Percentiles rank a stretch among this genome's conserved stretches.
phyloP scores from a whole-genome alignment of 1,140 invertebrate genomes.

The Belonocnema kinseyi region DNA sequence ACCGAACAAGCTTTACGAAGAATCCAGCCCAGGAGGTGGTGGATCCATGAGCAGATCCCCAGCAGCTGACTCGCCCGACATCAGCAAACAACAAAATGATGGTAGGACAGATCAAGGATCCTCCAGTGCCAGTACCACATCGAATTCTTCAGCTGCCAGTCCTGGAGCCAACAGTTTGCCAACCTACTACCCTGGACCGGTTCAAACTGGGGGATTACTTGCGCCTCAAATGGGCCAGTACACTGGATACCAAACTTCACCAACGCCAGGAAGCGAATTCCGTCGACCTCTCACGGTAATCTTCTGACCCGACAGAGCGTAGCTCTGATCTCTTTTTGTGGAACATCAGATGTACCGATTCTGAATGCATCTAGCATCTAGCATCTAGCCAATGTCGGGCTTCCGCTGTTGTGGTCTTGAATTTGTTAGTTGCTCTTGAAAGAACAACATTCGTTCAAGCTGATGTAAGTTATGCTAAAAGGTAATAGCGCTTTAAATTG shows the following conservation, averaged over 20 bases:
- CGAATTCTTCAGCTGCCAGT: constrained; percentile 80
- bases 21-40: constrained; percentile 81
- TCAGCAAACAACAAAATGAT: constrained; percentile 70
- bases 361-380: background rate
- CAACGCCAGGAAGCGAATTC: constrained; percentile 80
- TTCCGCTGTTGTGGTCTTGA: constrained; percentile 23
- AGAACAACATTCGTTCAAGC: background rate
- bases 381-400: constrained; percentile 30
- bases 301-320: constrained; percentile 86
- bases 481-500: too few relatives aligned
- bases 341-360: constrained; percentile 44
- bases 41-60: constrained; percentile 75
- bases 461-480: background rate
- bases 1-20: constrained; percentile 79
- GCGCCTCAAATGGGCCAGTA: constrained; percentile 81
- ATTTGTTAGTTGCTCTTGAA: background rate
- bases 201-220: constrained; percentile 72
- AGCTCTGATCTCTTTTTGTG: constrained; percentile 65
- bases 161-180: constrained; percentile 75
- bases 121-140: constrained; percentile 74
- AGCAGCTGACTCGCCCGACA: constrained; percentile 79
- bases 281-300: constrained; percentile 88
- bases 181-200: constrained; percentile 79
- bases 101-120: constrained; percentile 77
- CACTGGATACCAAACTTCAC: constrained; percentile 77